Evolutionary conservation across 2,113 vertebrate species (phyloP).

Genomic region (Sciurus niger): DNA sequence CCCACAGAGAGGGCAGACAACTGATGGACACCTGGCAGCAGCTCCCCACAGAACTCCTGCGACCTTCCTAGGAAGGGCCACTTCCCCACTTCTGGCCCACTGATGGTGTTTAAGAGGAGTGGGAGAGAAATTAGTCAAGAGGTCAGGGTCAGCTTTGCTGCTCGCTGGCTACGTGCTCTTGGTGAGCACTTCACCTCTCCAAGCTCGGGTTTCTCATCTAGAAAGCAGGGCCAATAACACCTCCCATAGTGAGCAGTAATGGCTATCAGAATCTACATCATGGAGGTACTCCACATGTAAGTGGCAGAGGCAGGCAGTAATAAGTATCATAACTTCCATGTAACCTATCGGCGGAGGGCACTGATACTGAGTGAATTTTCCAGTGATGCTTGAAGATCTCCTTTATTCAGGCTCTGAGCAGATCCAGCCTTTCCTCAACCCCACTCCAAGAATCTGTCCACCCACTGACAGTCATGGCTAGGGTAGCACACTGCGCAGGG

Average conservation of each 20-base stretch:
- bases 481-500: too few species aligned
- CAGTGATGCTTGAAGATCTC: not conserved
- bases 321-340: not conserved
- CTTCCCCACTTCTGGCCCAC: not conserved
- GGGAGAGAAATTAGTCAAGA: not conserved
- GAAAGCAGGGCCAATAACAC: not conserved
- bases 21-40: not conserved
- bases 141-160: not conserved
- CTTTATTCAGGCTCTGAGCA: not conserved
- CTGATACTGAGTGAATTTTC: not conserved
- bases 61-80: not conserved
- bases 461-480: too few species aligned
- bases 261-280: not conserved
- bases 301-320: not conserved
- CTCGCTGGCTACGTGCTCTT: not conserved
- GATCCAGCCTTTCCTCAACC: not conserved
- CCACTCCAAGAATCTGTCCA: not conserved
- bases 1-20: not conserved
- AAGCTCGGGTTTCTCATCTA: not conserved
- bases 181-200: not conserved
- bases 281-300: not conserved
- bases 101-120: not conserved
- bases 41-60: not conserved
- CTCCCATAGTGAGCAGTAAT: not conserved
- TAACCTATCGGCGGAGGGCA: not conserved